A percentile compares a stretch with the other conserved stretches of the same genome.
Conservation (phyloP, 2,797 vertebrate species). For the Parambassis ranga region DNA sequence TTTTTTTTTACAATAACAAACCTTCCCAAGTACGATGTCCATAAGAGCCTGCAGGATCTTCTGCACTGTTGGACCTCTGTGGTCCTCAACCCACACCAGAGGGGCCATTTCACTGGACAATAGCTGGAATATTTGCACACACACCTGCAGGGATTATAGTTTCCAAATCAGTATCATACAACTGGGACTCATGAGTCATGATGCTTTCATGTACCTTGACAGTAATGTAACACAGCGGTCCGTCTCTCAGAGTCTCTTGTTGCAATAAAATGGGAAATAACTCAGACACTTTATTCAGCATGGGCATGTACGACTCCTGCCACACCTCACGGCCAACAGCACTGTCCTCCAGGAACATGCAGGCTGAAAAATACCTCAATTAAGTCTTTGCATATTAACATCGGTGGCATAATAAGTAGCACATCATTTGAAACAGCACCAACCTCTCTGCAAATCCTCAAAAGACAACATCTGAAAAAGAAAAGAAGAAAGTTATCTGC, state of each 20-base stretch:
- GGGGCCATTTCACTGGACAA: constrained; percentile 74
- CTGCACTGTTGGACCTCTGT: constrained; percentile 54
- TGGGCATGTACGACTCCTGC: constrained; percentile 47
- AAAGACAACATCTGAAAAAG: constrained; percentile 70
- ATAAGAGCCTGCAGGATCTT: constrained; percentile 83
- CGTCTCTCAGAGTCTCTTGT: constrained; percentile 58
- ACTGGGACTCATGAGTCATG: background rate
- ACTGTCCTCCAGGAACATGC: constrained; percentile 88
- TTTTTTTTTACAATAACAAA: no score
- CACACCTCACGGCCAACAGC: constrained; percentile 77
- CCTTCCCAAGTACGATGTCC: constrained; percentile 80
- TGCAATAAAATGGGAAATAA: constrained; percentile 72
- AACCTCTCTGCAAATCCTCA: constrained; percentile 83
- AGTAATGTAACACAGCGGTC: constrained; percentile 73
- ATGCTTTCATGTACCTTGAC: constrained; percentile 80
- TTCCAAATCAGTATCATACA: constrained; percentile 1
- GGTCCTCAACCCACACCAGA: constrained; percentile 72
- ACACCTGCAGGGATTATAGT: constrained; percentile 74
- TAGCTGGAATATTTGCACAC: constrained; percentile 87
- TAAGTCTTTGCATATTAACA: background rate
- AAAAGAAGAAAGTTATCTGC: background rate
- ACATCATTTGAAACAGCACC: constrained; percentile 32
- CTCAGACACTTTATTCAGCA: constrained; percentile 77
- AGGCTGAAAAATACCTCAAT: constrained; percentile 69
- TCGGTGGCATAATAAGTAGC: background rate